Conservation (phyloP, 2,113 vertebrate species). For the Pelmatolapia mariae region DNA sequence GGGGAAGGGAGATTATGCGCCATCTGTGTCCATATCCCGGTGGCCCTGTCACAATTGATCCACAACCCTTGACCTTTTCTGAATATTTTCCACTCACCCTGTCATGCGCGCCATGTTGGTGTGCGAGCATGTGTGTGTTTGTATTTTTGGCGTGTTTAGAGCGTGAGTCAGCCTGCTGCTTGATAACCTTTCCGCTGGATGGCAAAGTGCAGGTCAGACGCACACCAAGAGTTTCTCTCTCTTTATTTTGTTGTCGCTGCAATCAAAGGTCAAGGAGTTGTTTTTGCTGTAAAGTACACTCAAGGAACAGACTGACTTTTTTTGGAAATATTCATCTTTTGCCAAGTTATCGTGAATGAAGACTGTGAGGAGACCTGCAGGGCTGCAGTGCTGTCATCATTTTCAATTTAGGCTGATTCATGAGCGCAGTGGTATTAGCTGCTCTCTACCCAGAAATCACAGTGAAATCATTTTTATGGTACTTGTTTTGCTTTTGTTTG, state of each 20-base stretch:
- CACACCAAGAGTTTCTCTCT: background rate
- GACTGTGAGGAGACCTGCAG: background rate
- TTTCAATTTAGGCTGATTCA: background rate
- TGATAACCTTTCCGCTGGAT: conserved; percentile 50
- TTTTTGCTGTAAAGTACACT: background rate
- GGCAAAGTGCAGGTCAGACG: conserved; percentile 29
- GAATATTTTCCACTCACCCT: conserved; percentile 13
- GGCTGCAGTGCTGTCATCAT: background rate
- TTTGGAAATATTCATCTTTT: background rate
- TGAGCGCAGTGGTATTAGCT: background rate
- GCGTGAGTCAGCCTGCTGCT: conserved; percentile 46
- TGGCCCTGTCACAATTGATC: conserved; percentile 62
- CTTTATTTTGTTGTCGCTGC: conserved; percentile 15
- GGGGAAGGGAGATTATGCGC: conserved; percentile 52
- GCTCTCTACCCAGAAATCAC: background rate
- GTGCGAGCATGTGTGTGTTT: conserved; percentile 6
- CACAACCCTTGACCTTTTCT: conserved; percentile 63
- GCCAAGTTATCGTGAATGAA: background rate
- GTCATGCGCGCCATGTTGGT: background rate
- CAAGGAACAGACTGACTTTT: background rate
- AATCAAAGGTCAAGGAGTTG: conserved; percentile 46
- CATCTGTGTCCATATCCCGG: conserved; percentile 60
- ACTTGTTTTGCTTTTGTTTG: background rate
- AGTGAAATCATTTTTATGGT: background rate
- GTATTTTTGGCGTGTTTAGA: conserved; percentile 17